Evolutionary conservation across 2,888 invertebrate species (phyloP).

Genomic region (Tenthredo distinguenda): DNA sequence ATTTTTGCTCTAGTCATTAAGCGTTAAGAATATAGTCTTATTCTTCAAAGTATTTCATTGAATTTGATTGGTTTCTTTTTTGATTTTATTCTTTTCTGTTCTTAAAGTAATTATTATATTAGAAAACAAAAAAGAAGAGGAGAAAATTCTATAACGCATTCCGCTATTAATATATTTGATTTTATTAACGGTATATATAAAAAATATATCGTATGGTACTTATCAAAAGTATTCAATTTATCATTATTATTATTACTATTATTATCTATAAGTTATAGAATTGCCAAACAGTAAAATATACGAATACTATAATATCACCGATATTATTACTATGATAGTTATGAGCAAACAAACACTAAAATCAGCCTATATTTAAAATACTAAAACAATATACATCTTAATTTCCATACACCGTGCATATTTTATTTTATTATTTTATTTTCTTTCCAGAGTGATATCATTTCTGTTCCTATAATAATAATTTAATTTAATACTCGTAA

Average conservation of each 20-base stretch:
- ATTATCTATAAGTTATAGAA: slow-evolving; percentile 27
- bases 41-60: slow-evolving; percentile 29
- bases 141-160: not conserved
- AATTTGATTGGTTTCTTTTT: slow-evolving; percentile 7
- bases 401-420: not conserved
- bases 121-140: not conserved
- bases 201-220: slow-evolving; percentile 16
- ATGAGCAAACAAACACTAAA: not conserved
- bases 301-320: not conserved
- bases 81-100: not conserved
- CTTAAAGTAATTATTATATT: not conserved
- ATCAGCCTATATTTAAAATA: not conserved
- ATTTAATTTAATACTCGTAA: slow-evolving; percentile 22
- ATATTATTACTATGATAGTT: not conserved
- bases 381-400: not conserved
- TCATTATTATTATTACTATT: slow-evolving; percentile 36
- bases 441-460: slow-evolving; percentile 16
- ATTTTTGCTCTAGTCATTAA: slow-evolving; percentile 50
- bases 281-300: slow-evolving; percentile 37
- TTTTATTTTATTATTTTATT: not conserved
- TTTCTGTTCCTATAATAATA: slow-evolving; percentile 39
- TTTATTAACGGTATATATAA: not conserved
- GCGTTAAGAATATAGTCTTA: slow-evolving; percentile 43
- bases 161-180: slow-evolving; percentile 30
- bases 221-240: slow-evolving; percentile 30